Conservation (phyloP, 2,888 invertebrate genomes). For the Metopia argyrocephala region DNA sequence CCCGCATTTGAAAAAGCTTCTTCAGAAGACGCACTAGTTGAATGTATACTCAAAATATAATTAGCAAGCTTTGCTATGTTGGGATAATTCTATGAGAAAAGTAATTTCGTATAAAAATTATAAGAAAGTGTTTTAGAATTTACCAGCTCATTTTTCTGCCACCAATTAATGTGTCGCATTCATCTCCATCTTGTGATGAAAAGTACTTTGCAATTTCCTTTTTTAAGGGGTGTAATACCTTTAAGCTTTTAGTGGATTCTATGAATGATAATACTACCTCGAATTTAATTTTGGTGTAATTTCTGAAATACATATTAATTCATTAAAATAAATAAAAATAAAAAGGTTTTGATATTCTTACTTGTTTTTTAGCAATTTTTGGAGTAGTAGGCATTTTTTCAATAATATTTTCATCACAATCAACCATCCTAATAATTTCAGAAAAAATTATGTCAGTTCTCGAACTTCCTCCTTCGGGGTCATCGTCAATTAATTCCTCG, state of each 20-base stretch:
- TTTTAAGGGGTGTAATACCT: neutral
- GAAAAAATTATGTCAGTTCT: neutral
- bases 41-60: neutral
- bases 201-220: conserved; percentile 14
- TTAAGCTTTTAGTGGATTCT: neutral
- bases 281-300: neutral
- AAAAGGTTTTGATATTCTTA: neutral
- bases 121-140: neutral
- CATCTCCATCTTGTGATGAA: neutral
- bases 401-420: neutral
- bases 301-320: conserved; percentile 19
- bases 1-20: too few relatives aligned
- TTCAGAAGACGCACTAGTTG: too few relatives aligned
- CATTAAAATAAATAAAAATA: neutral
- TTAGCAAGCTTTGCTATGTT: neutral
- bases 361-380: neutral
- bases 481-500: neutral
- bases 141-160: conserved; percentile 26
- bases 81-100: neutral
- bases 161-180: conserved; percentile 1
- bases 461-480: neutral
- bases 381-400: neutral
- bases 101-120: neutral
- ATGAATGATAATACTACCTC: neutral
- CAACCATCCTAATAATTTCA: neutral